A percentile compares a stretch with the other conserved stretches of the same genome.
These are phyloP conservation scores for Drosophila pseudotakahashii DNA, from an alignment of 2,888 invertebrate genomes.

Conservation along the genomic window DNA sequence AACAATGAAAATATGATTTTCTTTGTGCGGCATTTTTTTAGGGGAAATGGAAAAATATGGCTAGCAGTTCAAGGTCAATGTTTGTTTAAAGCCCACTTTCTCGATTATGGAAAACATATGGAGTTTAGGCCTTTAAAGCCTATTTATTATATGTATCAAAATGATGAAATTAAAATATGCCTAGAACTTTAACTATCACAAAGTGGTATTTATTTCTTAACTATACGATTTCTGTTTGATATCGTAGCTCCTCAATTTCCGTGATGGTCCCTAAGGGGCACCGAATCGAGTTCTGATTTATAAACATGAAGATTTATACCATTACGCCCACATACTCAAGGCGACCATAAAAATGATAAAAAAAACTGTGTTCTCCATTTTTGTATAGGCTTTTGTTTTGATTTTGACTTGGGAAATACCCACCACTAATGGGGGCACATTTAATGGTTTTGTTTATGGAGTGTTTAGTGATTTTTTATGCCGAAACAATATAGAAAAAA, in stretches of 20 bases:
- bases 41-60: slow-evolving; percentile 19
- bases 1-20: slow-evolving; percentile 45
- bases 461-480: slow-evolving; percentile 77
- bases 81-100: not conserved
- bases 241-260: not conserved
- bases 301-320: slow-evolving; percentile 76
- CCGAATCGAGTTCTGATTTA: slow-evolving; percentile 63
- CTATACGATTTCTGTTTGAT: not conserved
- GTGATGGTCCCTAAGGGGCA: slow-evolving; percentile 56
- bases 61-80: slow-evolving; percentile 23
- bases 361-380: slow-evolving; percentile 45
- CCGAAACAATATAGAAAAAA: slow-evolving; percentile 66
- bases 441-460: slow-evolving; percentile 80
- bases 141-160: no score
- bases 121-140: no score
- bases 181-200: no score
- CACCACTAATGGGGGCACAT: slow-evolving; percentile 58
- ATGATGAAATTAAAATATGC: no score
- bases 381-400: not conserved
- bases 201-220: not conserved
- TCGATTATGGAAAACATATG: no score
- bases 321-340: slow-evolving; percentile 75
- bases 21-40: slow-evolving; percentile 14
- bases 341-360: slow-evolving; percentile 68
- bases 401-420: slow-evolving; percentile 20